Base-by-base conservation (phyloP, 2,888 invertebrate species). In the Priocnemis perturbator region DNA sequence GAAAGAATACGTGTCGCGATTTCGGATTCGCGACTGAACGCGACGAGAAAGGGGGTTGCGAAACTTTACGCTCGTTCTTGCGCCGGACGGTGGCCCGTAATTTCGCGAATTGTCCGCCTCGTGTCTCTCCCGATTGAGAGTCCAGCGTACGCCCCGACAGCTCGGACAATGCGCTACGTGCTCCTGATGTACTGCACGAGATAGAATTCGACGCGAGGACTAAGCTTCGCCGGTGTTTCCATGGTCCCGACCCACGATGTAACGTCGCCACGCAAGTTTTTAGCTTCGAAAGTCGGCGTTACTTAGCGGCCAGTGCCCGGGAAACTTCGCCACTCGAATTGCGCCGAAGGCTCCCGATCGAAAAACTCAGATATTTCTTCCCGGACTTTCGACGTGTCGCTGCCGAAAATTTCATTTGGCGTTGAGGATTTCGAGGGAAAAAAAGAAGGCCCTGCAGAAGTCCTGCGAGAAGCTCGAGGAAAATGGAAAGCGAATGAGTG, bases 261-360 rank as follows among this genome's bases (percentile, higher is more conserved):
- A 79, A 79, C 79, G 69, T 74, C 69, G 67, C 69, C 66, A 76
- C 75, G 75, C 73, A 79, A 79, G 73, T 79, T 79, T 73, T 65
- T 62, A 73, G 67, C 67, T 77, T 71, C 67, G n/a, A 69, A 66
- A 73, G 65, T 73, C 65, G 64, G 37, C 19, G 77, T 79, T 76
- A 76, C n/a, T n/a, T n/a, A n/a, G n/a, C n/a, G n/a, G n/a, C 68
- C 74, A 64, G 37, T 67, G 65, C 64, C 61, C 63, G 61, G 69
- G 71, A 67, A 78, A 79, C 69, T 77, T 78, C 67, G 55, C 64
- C 57, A 20, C 75, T 69, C 63, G 70, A 77, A 73, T 63, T 60
- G 69, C 64, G 67, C 60, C 53, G 61, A 53, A 53, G 67, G 61
- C n/a, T n/a, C n/a, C n/a, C 67, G 70, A 67, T 63, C 55, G 65